Evolutionary conservation across 2,113 vertebrate genomes (phyloP), one percentile per base, ranked within the genome.

Genomic region (Pseudois nayaur): DNA sequence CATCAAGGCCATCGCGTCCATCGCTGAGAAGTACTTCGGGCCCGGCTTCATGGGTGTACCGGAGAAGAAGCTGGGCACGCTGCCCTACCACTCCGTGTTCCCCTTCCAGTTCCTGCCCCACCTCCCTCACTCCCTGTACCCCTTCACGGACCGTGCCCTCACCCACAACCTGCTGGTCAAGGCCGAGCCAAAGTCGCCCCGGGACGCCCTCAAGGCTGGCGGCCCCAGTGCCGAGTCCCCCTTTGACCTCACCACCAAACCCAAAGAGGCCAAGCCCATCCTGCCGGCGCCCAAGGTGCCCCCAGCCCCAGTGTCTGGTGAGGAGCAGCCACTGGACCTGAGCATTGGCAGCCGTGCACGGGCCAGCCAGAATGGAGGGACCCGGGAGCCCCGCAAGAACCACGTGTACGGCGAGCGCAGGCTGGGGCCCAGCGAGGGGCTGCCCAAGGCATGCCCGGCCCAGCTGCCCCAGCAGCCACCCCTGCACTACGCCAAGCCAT

Each of bases 21-120:
- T 99, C 7, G 99, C 99, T 0, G 99, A 99, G 99, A 99, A 99
- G 94, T 99, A 99, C 98, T 99, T 99, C 36, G 99, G 99, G 62
- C 99, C 99, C 1, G 99, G 99, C 97, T 99, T 99, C 97, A 99
- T 99, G 99, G 99, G 99, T 54, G 99, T 99, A 98, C 99, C 99
- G 97, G 99, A 99, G 98, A 99, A 99, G 98, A 99, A 99, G 98
- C 99, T 99, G 99, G 99, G 99, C 93, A 98, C 99, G 0, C 98
- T 99, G 94, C 99, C 99, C 0, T 99, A 99, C 97, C 99, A 99
- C 99, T 99, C 99, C 86, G 99, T 99, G 99, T 99, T 99, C 98
- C 99, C 99, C 10, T 99, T 99, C 95, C 99, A 99, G 98, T 99
- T 99, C 98, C 99, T 99, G 84, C 99, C 99, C 98, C 99, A 99